phyloP scores from a whole-genome alignment of 2,888 invertebrate genomes.

The Morinoia aosen region DNA sequence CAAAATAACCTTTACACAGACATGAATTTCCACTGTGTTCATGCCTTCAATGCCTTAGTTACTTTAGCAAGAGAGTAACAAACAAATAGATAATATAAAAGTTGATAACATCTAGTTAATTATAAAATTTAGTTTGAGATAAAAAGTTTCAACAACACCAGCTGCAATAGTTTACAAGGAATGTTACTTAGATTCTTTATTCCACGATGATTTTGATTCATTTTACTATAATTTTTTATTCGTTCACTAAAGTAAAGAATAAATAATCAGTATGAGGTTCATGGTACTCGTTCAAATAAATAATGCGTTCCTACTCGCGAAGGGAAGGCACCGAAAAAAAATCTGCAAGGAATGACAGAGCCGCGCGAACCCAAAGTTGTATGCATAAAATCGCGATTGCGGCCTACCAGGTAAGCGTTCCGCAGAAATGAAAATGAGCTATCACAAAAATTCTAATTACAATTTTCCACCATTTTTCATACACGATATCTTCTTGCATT shows the following conservation, averaged over 20 bases:
- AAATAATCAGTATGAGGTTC: no score
- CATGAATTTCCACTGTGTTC: neutral
- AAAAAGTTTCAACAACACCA: no score
- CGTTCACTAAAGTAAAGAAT: no score
- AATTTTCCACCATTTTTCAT: no score
- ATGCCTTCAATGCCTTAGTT: neutral
- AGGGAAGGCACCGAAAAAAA: neutral
- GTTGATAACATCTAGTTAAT: no score
- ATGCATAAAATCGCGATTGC: neutral
- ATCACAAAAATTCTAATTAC: neutral
- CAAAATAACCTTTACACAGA: neutral
- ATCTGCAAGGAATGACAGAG: neutral
- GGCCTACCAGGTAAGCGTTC: neutral
- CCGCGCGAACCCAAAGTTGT: neutral
- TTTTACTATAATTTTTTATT: no score
- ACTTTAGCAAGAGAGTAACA: neutral
- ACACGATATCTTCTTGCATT: neutral
- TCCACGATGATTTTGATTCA: no score
- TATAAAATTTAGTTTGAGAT: no score
- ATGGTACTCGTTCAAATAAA: no score
- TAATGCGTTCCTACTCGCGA: neutral
- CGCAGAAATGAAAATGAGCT: neutral
- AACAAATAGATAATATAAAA: no score
- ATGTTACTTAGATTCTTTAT: no score
- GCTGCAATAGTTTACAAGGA: no score